phyloP scores from a whole-genome alignment of 53 echinoderm and acorn worm genomes.

The Actinopyga echinites region DNA sequence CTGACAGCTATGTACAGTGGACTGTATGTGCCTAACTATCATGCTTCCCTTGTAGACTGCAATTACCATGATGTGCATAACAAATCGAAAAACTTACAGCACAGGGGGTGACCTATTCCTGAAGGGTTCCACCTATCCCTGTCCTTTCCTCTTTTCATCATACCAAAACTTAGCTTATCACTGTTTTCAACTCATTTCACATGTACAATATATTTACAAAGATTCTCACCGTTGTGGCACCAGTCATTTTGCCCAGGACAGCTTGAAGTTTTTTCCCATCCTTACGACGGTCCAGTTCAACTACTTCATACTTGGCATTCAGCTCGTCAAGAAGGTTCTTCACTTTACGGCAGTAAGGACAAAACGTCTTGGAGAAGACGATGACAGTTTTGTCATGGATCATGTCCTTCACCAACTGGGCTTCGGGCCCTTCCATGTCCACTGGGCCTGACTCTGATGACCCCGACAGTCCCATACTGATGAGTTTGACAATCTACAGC shows the following conservation, averaged over 20 bases:
- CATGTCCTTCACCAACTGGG: constrained; percentile 53
- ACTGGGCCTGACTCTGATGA: constrained; percentile 1
- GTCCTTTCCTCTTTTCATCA: no score
- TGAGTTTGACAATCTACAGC: no score
- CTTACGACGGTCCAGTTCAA: constrained; percentile 74
- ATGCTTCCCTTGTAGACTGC: no score
- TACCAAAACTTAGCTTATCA: no score
- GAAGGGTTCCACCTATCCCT: neutral
- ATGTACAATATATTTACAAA: no score
- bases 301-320: constrained; percentile 70
- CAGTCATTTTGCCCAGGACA: constrained; percentile 76
- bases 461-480: neutral
- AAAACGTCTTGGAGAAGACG: constrained; percentile 89
- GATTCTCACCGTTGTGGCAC: constrained; percentile 72
- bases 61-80: no score
- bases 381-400: constrained; percentile 90
- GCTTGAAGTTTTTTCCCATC: constrained; percentile 76
- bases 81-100: neutral
- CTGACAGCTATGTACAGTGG: no score
- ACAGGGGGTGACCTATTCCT: neutral
- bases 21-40: no score
- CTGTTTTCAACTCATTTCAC: neutral
- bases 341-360: constrained; percentile 80
- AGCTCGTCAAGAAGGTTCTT: constrained; percentile 75
- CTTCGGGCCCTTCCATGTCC: constrained; percentile 53